Evolutionary conservation across 2,888 invertebrate genomes (phyloP).

Genomic region (Caenorhabditis angaria): DNA sequence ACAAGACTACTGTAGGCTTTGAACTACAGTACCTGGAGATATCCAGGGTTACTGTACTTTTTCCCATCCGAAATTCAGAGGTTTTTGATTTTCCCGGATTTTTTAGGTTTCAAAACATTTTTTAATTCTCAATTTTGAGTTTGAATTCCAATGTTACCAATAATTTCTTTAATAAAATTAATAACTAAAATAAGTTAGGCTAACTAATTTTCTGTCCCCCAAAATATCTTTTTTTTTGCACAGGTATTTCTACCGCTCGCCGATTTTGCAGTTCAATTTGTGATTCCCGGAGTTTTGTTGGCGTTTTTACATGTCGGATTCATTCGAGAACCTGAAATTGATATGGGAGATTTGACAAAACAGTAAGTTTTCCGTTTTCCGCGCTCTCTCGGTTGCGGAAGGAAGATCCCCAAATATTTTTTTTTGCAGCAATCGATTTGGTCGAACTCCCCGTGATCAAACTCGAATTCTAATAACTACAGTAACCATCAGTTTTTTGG

Average conservation of each 20-base stretch:
- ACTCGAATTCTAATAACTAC: constrained; percentile 70
- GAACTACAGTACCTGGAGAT: too few relatives aligned
- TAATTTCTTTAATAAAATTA: too few relatives aligned
- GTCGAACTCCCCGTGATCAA: constrained; percentile 70
- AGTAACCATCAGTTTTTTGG: constrained; percentile 69
- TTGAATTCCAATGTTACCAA: too few relatives aligned
- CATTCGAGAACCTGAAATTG: constrained; percentile 69
- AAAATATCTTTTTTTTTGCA: neutral
- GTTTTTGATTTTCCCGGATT: too few relatives aligned
- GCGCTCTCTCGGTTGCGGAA: too few relatives aligned
- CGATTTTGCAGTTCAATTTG: constrained; percentile 70
- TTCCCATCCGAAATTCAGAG: too few relatives aligned
- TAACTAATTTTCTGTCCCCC: constrained; percentile 5
- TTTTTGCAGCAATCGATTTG: constrained; percentile 68
- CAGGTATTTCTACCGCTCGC: constrained; percentile 67
- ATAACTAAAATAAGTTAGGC: too few relatives aligned
- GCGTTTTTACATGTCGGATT: constrained; percentile 68
- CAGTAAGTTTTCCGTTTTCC: constrained; percentile 49
- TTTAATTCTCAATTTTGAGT: too few relatives aligned
- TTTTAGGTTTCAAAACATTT: too few relatives aligned
- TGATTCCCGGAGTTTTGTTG: constrained; percentile 67
- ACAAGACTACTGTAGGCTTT: too few relatives aligned
- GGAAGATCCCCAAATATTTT: neutral
- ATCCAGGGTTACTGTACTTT: too few relatives aligned
- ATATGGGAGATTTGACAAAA: constrained; percentile 64